Conservation (phyloP, 2,797 vertebrate genomes). For the Tragelaphus oryx region DNA sequence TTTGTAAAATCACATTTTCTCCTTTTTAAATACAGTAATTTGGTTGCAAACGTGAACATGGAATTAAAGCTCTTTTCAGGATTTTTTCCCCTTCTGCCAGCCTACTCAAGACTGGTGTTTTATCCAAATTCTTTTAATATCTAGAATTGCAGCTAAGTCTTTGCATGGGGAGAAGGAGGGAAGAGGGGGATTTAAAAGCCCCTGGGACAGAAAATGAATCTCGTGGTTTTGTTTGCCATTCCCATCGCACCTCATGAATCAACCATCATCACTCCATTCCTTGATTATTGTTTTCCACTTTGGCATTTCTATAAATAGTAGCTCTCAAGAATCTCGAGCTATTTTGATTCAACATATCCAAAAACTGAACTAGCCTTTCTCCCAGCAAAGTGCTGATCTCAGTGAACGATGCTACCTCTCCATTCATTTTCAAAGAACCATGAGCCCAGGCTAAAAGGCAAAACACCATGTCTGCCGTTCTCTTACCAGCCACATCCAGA, state of each 20-base stretch:
- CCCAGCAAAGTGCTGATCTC: background rate
- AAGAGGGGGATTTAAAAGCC: background rate
- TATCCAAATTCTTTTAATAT: background rate
- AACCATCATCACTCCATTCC: too few relatives aligned
- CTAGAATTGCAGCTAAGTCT: background rate
- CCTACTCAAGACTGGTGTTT: background rate
- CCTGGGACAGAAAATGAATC: background rate
- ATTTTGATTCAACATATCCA: background rate
- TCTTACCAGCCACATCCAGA: background rate
- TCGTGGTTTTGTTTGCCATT: background rate
- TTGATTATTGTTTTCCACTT: background rate
- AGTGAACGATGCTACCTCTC: background rate
- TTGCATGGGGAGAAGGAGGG: fast-evolving
- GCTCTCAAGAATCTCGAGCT: background rate
- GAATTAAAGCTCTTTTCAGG: background rate
- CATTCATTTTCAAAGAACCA: background rate
- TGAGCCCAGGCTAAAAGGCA: background rate
- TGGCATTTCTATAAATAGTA: background rate
- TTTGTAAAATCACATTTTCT: slow-evolving; percentile 49
- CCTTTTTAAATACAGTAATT: slow-evolving; percentile 33
- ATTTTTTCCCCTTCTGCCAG: background rate
- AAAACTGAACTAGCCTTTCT: background rate
- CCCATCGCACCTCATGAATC: background rate
- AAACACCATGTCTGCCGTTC: background rate
- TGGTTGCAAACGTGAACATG: background rate